phyloP scores from a whole-genome alignment of 2,113 vertebrate genomes.

The Lepidothrix coronata region DNA sequence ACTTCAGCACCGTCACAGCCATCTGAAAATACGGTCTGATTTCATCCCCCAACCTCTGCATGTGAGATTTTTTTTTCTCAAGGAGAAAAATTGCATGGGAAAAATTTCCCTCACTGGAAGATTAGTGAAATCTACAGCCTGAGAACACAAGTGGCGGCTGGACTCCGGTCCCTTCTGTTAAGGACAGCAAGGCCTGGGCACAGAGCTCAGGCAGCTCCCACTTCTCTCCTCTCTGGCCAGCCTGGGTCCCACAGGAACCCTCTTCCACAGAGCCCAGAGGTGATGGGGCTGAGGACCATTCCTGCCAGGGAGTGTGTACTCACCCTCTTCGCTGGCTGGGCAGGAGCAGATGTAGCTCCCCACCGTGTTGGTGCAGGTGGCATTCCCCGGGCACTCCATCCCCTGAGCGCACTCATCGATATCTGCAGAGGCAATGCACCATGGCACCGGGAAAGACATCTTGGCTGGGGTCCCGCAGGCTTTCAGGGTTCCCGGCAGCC shows the following conservation, averaged over 20 bases:
- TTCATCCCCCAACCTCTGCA: accelerated
- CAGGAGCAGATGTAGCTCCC: constrained; percentile 34
- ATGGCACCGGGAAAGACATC: not conserved
- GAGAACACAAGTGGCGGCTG: accelerated
- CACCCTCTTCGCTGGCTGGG: not conserved
- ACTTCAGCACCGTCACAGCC: not conserved
- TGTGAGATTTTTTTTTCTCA: not conserved
- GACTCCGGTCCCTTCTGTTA: not conserved
- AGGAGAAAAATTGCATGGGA: not conserved
- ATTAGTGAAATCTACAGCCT: not conserved
- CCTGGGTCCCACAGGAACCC: not conserved
- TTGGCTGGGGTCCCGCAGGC: accelerated
- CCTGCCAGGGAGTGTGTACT: not conserved
- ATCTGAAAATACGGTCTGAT: not conserved
- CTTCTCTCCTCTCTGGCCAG: not conserved
- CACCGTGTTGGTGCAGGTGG: constrained; percentile 34
- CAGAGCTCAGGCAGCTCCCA: not conserved
- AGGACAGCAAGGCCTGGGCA: not conserved
- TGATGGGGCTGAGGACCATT: not conserved
- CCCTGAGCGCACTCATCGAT: not conserved
- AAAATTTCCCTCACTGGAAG: accelerated
- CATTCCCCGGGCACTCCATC: not conserved
- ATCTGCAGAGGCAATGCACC: not conserved
- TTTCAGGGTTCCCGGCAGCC: accelerated
- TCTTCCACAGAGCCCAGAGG: not conserved